Conservation (phyloP, 2,113 vertebrate species). For the Periophthalmus modestus region DNA sequence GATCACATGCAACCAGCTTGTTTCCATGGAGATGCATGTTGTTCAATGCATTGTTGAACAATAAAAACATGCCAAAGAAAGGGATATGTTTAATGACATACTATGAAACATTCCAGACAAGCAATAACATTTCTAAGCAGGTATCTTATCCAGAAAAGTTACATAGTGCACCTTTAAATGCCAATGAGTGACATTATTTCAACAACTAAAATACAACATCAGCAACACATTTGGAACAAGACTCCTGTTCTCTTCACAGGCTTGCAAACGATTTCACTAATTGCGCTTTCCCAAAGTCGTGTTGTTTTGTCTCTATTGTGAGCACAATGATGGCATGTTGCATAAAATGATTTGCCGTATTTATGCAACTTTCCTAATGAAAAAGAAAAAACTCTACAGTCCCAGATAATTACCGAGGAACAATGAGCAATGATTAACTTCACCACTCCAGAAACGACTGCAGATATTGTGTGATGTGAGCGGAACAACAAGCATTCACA, state of each 20-base stretch:
- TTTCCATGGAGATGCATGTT: too few species aligned
- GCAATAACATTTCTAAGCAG: too few species aligned
- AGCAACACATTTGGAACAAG: not conserved
- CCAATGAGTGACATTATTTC: not conserved
- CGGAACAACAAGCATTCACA: not conserved
- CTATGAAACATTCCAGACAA: too few species aligned
- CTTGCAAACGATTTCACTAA: not conserved
- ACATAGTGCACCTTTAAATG: too few species aligned
- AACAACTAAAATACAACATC: not conserved
- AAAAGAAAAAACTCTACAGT: not conserved
- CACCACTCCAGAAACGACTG: not conserved
- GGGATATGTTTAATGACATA: too few species aligned
- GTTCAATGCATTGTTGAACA: too few species aligned
- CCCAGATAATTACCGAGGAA: constrained; percentile 20
- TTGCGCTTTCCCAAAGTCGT: not conserved
- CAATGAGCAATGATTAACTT: constrained; percentile 23
- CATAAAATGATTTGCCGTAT: constrained; percentile 1
- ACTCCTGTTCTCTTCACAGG: not conserved
- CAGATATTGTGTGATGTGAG: constrained; percentile 7
- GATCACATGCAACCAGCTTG: too few species aligned
- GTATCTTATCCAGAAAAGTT: too few species aligned
- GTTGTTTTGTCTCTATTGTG: not conserved
- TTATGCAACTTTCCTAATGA: constrained; percentile 23
- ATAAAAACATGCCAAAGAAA: too few species aligned
- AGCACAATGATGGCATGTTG: not conserved